Base-by-base conservation (phyloP, 2,888 invertebrate species). In the Drosophila anceps region DNA sequence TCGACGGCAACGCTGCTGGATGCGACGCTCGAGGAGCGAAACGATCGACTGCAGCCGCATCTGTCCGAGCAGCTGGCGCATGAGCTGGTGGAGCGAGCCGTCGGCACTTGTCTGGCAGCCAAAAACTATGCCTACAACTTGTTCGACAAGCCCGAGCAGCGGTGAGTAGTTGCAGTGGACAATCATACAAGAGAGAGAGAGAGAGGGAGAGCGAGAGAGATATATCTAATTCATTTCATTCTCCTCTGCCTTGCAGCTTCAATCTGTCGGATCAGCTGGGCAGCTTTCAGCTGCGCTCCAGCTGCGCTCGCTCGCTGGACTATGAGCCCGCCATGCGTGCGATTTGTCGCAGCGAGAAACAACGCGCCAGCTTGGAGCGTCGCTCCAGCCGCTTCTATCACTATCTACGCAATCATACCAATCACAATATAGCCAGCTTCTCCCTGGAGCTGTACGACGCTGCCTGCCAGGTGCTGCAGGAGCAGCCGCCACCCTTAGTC, bases 321-420 rank as follows among this genome's bases (percentile, higher is more conserved):
- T 96, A 96, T 91, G 94, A 96, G 92, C 94, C 97, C 0, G 91
- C 93, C 1, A 93, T 96, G 76, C 94, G 97, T 37, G 92, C 94
- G 18, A 96, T 97, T 63, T 96, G 96, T 76, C 94, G 96, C 75
- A 93, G 94, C 46, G 97, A 97, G 90, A 94, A 94, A 79, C 85
- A 84, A 15, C 95, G 96, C 84, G 94, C 94, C 37, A 69, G 76
- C 0, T 60, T 76, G 18, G 94, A 94, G 53, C 96, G 96, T 90
- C 94, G 96, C 70, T 95, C 95, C 72, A 96, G 96, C 87, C 94
- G 97, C 64, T 97, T 96, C 92, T 96, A 95, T 92, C 96, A 96
- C 92, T 97, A 97, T 92, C 93, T 97, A n/a, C 95, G 95, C 79
- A 94, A 94, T 55, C 91, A 95, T 60, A 79, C 82, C 37, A 81